phyloP scores from a whole-genome alignment of 1,140 invertebrate species.

The Drosophila hydei region DNA sequence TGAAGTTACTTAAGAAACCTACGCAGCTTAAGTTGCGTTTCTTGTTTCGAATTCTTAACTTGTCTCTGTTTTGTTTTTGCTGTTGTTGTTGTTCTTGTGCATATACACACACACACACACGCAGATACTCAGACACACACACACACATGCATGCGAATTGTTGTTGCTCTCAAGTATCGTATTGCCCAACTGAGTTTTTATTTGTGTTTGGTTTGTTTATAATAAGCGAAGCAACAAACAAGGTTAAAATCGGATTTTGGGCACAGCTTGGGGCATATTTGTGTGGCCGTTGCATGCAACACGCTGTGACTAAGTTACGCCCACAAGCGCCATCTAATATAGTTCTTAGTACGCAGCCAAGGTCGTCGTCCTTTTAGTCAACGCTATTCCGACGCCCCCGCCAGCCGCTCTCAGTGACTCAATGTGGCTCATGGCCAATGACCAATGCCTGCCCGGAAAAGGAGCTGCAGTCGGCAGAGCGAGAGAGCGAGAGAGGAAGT shows the following conservation, averaged over 20 bases:
- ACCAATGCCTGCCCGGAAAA: constrained; percentile 3
- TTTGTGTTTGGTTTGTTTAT: constrained; percentile 2
- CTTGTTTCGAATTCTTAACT: constrained; percentile 79
- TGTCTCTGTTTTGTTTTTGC: constrained; percentile 44
- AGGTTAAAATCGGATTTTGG: neutral
- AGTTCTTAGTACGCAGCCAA: constrained; percentile 36
- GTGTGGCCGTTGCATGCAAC: neutral
- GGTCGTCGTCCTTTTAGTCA: constrained; percentile 73
- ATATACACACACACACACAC: constrained; percentile 28
- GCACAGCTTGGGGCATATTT: neutral
- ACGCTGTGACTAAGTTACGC: neutral
- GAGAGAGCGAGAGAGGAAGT: neutral
- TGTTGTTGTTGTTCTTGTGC: constrained; percentile 12
- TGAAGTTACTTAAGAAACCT: constrained; percentile 81
- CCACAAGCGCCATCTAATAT: neutral
- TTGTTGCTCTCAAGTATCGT: constrained; percentile 34
- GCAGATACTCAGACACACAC: constrained; percentile 2
- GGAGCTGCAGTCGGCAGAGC: neutral
- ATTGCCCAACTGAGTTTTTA: constrained; percentile 16
- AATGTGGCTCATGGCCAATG: constrained; percentile 29
- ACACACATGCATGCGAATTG: neutral
- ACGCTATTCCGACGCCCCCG: constrained; percentile 6
- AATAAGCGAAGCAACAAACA: neutral
- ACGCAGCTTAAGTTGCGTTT: constrained; percentile 81
- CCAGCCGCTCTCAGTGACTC: constrained; percentile 19